Percentiles rank a stretch among this genome's conserved stretches.
These are phyloP conservation scores for Parazoanthus atlanticus DNA, from an alignment of 92 coral and sea anemone species.

Conservation along the genomic window DNA sequence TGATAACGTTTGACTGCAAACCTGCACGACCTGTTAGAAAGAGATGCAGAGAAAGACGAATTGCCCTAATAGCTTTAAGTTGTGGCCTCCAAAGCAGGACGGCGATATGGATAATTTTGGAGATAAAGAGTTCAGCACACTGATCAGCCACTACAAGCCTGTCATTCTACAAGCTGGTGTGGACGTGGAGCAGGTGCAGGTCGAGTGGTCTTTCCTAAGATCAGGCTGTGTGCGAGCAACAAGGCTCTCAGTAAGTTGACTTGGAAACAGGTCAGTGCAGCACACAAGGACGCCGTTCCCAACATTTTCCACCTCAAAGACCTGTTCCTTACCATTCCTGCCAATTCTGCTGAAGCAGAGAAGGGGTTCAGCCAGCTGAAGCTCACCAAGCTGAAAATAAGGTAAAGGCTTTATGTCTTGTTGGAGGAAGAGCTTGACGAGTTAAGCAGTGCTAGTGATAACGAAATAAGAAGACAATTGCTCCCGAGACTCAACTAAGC, in stretches of 20 bases:
- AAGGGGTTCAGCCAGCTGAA: constrained; percentile 38
- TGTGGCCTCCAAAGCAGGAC: constrained; percentile 6
- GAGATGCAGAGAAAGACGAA: too few relatives aligned
- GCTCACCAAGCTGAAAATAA: constrained; percentile 38
- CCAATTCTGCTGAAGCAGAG: constrained; percentile 45
- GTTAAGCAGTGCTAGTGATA: too few relatives aligned
- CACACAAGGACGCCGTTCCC: constrained; percentile 14
- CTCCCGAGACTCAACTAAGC: too few relatives aligned
- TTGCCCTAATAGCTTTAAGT: neutral
- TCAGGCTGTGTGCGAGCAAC: constrained; percentile 8
- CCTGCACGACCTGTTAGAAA: too few relatives aligned
- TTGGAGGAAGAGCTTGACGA: too few relatives aligned
- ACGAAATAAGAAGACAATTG: too few relatives aligned
- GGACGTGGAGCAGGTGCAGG: neutral
- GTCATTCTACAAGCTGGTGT: constrained; percentile 1
- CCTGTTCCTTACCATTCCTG: constrained; percentile 26
- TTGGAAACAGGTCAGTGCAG: constrained; percentile 40
- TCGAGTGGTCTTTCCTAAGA: constrained; percentile 19
- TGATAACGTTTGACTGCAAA: too few relatives aligned
- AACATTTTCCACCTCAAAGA: constrained; percentile 30
- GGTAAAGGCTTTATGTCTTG: neutral
- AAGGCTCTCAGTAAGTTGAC: constrained; percentile 7
- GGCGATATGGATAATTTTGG: neutral
- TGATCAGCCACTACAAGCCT: constrained; percentile 10
- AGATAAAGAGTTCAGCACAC: neutral